phyloP scores from a whole-genome alignment of 2,888 invertebrate species.

The Caenorhabditis japonica region DNA sequence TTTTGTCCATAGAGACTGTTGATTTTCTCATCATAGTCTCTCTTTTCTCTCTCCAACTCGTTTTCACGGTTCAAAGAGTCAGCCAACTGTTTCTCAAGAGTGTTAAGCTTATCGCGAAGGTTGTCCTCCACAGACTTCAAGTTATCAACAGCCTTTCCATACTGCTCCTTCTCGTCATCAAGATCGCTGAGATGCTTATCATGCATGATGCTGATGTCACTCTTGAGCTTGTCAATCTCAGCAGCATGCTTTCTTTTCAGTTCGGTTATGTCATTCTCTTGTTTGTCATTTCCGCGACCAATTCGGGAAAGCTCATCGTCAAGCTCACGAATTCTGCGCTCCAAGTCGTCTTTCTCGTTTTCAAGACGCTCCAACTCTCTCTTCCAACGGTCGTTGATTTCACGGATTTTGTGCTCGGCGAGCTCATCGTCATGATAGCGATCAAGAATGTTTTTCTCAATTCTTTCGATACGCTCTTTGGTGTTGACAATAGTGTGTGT shows the following conservation, averaged over 20 bases:
- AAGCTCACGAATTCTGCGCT: slow-evolving; percentile 70
- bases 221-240: slow-evolving; percentile 73
- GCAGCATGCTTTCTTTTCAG: slow-evolving; percentile 71
- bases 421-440: slow-evolving; percentile 73
- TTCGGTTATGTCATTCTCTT: slow-evolving; percentile 70
- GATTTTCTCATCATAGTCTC: slow-evolving; percentile 76
- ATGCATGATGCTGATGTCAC: slow-evolving; percentile 69
- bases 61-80: slow-evolving; percentile 73
- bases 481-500: slow-evolving; percentile 37
- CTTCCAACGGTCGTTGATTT: slow-evolving; percentile 76
- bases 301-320: slow-evolving; percentile 73
- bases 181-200: slow-evolving; percentile 74
- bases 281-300: slow-evolving; percentile 69
- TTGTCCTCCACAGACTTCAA: slow-evolving; percentile 71
- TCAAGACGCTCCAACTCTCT: slow-evolving; percentile 73
- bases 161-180: slow-evolving; percentile 74
- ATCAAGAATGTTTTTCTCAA: slow-evolving; percentile 53
- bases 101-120: slow-evolving; percentile 69
- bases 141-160: slow-evolving; percentile 69
- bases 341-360: slow-evolving; percentile 75
- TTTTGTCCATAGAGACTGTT: slow-evolving; percentile 65
- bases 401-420: slow-evolving; percentile 60
- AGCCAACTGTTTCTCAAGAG: slow-evolving; percentile 71
- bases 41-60: slow-evolving; percentile 73
- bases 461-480: slow-evolving; percentile 47